Conservation (phyloP, 2,888 invertebrate species). For the Eurytoma californica region DNA sequence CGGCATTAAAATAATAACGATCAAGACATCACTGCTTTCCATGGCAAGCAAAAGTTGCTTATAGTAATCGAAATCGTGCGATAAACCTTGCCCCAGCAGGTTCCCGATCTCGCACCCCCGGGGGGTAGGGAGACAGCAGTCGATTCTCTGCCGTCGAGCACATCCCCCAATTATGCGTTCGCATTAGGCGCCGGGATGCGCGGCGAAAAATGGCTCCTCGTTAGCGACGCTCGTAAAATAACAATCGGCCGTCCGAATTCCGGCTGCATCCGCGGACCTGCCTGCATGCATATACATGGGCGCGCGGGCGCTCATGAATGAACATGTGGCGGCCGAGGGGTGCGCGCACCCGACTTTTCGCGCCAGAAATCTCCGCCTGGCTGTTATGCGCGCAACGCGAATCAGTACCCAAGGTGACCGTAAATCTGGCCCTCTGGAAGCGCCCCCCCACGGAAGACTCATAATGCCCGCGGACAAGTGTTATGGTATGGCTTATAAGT, state of each 20-base stretch:
- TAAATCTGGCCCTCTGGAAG: constrained; percentile 70
- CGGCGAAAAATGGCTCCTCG: constrained; percentile 11
- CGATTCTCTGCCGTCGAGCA: too few species aligned
- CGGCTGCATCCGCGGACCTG: not conserved
- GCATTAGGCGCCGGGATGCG: not conserved
- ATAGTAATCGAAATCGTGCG: too few species aligned
- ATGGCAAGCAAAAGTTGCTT: too few species aligned
- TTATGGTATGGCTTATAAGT: constrained; percentile 75
- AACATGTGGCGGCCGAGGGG: constrained; percentile 68
- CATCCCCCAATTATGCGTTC: not conserved
- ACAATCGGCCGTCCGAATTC: constrained; percentile 27
- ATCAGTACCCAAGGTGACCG: constrained; percentile 75
- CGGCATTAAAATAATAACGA: too few species aligned
- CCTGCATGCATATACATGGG: constrained; percentile 11
- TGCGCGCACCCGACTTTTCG: constrained; percentile 55
- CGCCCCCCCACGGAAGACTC: constrained; percentile 63
- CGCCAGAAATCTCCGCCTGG: constrained; percentile 60
- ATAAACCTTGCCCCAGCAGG: too few species aligned
- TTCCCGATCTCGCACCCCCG: too few species aligned
- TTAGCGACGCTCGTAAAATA: constrained; percentile 50
- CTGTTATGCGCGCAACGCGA: constrained; percentile 64
- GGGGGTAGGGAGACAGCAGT: too few species aligned
- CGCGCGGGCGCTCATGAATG: constrained; percentile 60
- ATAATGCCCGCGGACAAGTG: constrained; percentile 74
- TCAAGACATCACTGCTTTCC: too few species aligned